Percentiles rank a stretch among this genome's conserved stretches.
Evolutionary conservation across 1,140 invertebrate genomes (phyloP).

Genomic region (Dendrolimus kikuchii): DNA sequence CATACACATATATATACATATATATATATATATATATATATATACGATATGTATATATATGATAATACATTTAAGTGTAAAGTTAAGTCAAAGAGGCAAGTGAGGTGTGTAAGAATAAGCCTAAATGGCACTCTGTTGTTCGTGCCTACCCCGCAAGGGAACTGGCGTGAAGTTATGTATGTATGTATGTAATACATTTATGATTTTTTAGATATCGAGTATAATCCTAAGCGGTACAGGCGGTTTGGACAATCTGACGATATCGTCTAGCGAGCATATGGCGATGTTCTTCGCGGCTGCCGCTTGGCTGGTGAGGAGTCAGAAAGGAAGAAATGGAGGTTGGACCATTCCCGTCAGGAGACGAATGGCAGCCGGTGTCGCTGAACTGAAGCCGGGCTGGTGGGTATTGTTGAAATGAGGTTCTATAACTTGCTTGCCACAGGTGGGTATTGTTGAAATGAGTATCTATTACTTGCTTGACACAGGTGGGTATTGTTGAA

Average conservation of each 20-base stretch:
- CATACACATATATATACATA: no score
- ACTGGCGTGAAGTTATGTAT: background rate
- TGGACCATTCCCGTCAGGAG: conserved; percentile 92
- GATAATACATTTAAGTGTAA: no score
- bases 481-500: no score
- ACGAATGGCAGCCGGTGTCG: conserved; percentile 82
- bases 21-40: no score
- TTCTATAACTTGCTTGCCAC: no score
- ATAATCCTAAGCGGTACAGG: conserved; percentile 84
- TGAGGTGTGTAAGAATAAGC: no score
- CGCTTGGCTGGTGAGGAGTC: conserved; percentile 92
- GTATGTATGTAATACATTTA: background rate
- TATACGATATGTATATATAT: no score
- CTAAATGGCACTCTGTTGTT: background rate
- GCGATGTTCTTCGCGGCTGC: conserved; percentile 94
- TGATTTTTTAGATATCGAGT: conserved; percentile 65
- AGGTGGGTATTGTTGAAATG: no score
- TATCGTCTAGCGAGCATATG: conserved; percentile 88
- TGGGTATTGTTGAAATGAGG: conserved; percentile 30
- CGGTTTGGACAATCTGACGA: conserved; percentile 85
- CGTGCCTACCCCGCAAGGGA: background rate
- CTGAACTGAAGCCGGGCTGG: conserved; percentile 89
- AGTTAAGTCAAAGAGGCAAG: no score
- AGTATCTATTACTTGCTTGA: no score
- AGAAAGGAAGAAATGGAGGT: conserved; percentile 85